Evolutionary conservation across 2,888 invertebrate genomes (phyloP), one percentile per base, ranked within the genome.

Genomic region (Mayetiola destructor): DNA sequence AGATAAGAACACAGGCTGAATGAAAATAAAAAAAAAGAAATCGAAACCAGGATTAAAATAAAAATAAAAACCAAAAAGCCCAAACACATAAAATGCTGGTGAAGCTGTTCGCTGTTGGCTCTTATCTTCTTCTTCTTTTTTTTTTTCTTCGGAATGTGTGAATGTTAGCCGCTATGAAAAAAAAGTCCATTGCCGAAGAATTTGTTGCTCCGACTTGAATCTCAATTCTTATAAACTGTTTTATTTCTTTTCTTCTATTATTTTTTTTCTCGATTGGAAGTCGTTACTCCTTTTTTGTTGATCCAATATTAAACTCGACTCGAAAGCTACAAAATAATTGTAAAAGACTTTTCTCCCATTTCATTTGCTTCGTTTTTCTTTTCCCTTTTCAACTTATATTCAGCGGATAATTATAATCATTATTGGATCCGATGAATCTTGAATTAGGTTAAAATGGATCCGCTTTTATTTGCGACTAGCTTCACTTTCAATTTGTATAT

Each of bases 251-350:
- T 48, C n/a, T 48, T 20, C 18, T 18, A 18, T 14, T 2, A 4
- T 5, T 36, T 12, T 36, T 10, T 21, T 40, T 48, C 5, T n/a
- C 48, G n/a, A n/a, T n/a, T n/a, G n/a, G n/a, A n/a, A 14, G 9
- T 48, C 27, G 27, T 14, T 48, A 27, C 23, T 42, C 14, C 14
- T 21, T 21, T 2, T 42, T 42, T n/a, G 21, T 42, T 23, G 12
- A 12, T 37, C n/a, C 37, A 4, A 4, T 37, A 12, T 37, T 10
- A 23, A 23, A 27, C 27, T 3, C 5, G 5, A 6, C 10, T n/a
- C 27, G 48, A 48, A 27, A 48, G 48, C 48, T 27, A 6, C n/a
- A 48, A 48, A 48, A 48, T 48, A 48, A 48, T 48, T 48, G 48
- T 48, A 27, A 27, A n/a, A 48, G 29, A 27, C n/a, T 48, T n/a